Percentiles rank a stretch among this genome's conserved stretches.
These are phyloP conservation scores for Atopsyche davidsoni DNA, from an alignment of 1,140 invertebrate species.

Conservation along the genomic window DNA sequence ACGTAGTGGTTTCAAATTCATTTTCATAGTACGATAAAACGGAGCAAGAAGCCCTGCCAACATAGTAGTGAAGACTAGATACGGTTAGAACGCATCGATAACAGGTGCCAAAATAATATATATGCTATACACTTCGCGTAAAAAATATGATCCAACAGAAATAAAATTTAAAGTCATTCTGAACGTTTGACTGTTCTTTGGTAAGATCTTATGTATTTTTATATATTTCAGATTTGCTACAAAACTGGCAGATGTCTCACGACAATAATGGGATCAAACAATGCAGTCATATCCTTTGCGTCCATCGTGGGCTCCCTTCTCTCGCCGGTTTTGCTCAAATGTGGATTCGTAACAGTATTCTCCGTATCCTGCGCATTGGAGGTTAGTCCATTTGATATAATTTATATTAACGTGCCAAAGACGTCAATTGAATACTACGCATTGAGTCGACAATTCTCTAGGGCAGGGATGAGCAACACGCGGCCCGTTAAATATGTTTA, in stretches of 20 bases:
- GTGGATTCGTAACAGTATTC: conserved; percentile 12
- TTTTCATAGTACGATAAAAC: too few species aligned
- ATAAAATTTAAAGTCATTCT: neutral
- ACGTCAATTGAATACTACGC: too few species aligned
- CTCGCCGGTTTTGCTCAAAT: conserved; percentile 9
- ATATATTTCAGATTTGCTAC: conserved; percentile 21
- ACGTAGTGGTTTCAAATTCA: too few species aligned
- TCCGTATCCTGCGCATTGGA: conserved; percentile 3
- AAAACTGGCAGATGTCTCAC: conserved; percentile 18
- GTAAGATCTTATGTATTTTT: too few species aligned
- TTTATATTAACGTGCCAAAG: too few species aligned
- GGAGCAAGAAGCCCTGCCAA: too few species aligned
- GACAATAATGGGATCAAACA: conserved; percentile 16
- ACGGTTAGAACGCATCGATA: too few species aligned
- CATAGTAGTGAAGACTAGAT: too few species aligned
- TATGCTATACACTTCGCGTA: neutral
- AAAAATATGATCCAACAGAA: neutral
- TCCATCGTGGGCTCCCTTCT: conserved; percentile 13
- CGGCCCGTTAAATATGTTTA: too few species aligned
- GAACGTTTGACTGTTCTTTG: neutral
- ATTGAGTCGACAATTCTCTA: too few species aligned
- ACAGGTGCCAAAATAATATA: too few species aligned
- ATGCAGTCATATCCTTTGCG: conserved; percentile 10
- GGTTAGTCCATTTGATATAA: conserved; percentile 3
- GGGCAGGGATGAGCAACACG: too few species aligned